Conservation (phyloP, 2,113 vertebrate genomes). For the Sylvilagus bachmani region DNA sequence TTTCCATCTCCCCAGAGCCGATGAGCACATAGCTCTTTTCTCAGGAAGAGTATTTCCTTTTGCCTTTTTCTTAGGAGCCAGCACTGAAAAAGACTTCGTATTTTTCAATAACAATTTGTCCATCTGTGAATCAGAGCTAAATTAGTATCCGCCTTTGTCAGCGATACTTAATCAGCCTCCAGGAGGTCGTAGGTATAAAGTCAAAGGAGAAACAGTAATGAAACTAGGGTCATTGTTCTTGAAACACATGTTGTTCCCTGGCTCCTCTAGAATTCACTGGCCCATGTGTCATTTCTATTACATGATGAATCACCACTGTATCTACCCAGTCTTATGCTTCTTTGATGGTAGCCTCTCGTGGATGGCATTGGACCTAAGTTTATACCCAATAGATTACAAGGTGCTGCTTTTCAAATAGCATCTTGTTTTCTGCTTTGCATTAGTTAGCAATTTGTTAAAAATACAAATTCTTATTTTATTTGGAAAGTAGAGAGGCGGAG, state of each 20-base stretch:
- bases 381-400: background rate
- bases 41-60: background rate
- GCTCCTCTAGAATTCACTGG: background rate
- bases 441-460: background rate
- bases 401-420: background rate
- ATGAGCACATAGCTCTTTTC: background rate
- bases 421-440: background rate
- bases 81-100: background rate
- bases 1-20: background rate
- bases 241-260: background rate
- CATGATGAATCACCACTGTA: background rate
- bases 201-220: background rate
- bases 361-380: background rate
- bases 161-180: background rate
- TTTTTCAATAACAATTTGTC: background rate
- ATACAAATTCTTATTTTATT: background rate
- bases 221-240: background rate
- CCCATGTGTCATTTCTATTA: background rate
- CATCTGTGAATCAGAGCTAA: background rate
- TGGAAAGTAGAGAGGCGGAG: too few relatives aligned
- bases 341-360: background rate
- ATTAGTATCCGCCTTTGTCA: background rate
- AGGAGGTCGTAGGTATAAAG: background rate
- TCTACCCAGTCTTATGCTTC: background rate
- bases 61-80: accelerated